Evolutionary conservation across 2,113 vertebrate species (phyloP).

Genomic region (Helogale parvula): DNA sequence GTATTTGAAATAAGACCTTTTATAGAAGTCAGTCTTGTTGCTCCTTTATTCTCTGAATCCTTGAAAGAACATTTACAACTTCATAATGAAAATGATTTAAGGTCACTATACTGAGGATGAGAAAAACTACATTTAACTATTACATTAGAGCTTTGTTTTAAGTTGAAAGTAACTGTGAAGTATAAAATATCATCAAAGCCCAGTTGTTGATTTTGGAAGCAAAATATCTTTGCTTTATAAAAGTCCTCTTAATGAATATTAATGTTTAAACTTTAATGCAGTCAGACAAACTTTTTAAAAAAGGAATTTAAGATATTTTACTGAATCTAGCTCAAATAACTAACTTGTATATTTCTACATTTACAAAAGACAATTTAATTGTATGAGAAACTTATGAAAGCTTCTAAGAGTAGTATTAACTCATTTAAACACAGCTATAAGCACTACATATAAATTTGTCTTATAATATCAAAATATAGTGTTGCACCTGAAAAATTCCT

Average conservation of each 20-base stretch:
- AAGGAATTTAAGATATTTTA: constrained; percentile 78
- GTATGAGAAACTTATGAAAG: constrained; percentile 54
- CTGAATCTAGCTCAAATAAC: constrained; percentile 76
- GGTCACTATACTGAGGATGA: constrained; percentile 75
- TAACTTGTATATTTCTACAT: constrained; percentile 73
- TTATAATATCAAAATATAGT: constrained; percentile 47
- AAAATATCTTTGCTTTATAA: constrained; percentile 63
- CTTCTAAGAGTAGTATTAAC: not conserved
- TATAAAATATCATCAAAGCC: constrained; percentile 72
- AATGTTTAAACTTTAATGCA: constrained; percentile 73
- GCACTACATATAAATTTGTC: constrained; percentile 26
- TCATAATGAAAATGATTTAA: constrained; percentile 81
- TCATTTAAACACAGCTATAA: constrained; percentile 44
- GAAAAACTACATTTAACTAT: constrained; percentile 78
- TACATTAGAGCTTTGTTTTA: constrained; percentile 77
- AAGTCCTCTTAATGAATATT: constrained; percentile 76
- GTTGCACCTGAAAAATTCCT: not conserved
- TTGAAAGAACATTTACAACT: constrained; percentile 77
- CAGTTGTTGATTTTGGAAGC: constrained; percentile 72
- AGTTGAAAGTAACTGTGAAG: constrained; percentile 77
- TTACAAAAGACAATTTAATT: not conserved
- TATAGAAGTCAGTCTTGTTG: constrained; percentile 73
- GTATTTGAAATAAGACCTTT: constrained; percentile 71
- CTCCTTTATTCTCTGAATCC: constrained; percentile 71
- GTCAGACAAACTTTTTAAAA: constrained; percentile 67